These are phyloP conservation scores for Drosophila pegasa DNA, from an alignment of 2,888 invertebrate species.

Conservation along the genomic window DNA sequence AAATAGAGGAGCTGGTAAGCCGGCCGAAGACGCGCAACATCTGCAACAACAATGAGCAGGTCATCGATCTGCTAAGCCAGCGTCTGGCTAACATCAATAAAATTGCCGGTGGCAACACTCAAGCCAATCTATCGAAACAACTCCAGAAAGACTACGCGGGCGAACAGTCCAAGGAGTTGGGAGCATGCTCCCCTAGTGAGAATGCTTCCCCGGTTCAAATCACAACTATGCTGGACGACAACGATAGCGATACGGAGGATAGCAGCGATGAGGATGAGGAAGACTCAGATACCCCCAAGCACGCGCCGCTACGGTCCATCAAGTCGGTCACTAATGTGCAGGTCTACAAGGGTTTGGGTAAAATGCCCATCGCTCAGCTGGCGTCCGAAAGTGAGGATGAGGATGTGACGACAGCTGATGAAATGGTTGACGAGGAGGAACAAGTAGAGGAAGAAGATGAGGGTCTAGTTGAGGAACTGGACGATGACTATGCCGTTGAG, in stretches of 20 bases:
- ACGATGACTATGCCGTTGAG: constrained; percentile 80
- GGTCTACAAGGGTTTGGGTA: constrained; percentile 80
- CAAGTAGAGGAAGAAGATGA: constrained; percentile 64
- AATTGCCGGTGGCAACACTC: constrained; percentile 67
- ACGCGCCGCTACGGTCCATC: constrained; percentile 84
- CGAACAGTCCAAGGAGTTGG: constrained; percentile 75
- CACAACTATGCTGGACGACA: constrained; percentile 47
- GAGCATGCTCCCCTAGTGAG: constrained; percentile 76
- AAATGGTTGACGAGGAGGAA: constrained; percentile 81
- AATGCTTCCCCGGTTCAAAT: constrained; percentile 73
- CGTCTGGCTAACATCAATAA: constrained; percentile 78
- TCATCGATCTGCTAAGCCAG: constrained; percentile 78
- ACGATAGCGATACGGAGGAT: constrained; percentile 58
- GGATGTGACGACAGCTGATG: constrained; percentile 83
- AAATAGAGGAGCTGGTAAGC: constrained; percentile 68
- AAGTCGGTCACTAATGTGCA: constrained; percentile 86
- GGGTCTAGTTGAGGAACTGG: constrained; percentile 71
- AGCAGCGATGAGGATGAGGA: constrained; percentile 55
- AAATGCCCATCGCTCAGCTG: constrained; percentile 37
- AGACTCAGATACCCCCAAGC: constrained; percentile 55
- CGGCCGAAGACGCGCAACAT: constrained; percentile 43
- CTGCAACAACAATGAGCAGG: constrained; percentile 66
- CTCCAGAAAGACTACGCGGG: constrained; percentile 76
- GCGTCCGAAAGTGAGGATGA: constrained; percentile 64
- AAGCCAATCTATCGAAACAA: constrained; percentile 71